These are phyloP conservation scores for Pangasius sanitwongsei DNA, from an alignment of 2,797 vertebrate species.

Conservation along the genomic window DNA sequence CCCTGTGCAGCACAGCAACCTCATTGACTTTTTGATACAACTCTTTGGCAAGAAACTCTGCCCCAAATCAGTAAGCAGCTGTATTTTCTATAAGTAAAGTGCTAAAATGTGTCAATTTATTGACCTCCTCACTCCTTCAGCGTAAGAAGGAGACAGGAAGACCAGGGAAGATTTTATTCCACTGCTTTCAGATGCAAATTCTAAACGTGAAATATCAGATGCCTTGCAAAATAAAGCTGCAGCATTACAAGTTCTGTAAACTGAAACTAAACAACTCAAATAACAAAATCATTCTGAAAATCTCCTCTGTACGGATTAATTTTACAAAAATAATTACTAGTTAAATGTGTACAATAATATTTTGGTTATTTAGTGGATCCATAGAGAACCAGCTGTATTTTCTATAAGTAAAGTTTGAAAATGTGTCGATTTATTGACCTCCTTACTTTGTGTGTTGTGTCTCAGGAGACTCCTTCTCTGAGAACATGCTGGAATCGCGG, in stretches of 20 bases:
- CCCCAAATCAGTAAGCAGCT: slow-evolving; percentile 72
- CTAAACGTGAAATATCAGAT: background rate
- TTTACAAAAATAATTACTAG: background rate
- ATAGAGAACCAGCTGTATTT: background rate
- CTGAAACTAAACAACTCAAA: background rate
- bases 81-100: no score
- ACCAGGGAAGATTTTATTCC: no score
- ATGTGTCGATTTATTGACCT: background rate
- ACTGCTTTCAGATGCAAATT: background rate
- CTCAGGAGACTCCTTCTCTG: slow-evolving; percentile 80
- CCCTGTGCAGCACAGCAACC: slow-evolving; percentile 67
- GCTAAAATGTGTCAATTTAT: background rate
- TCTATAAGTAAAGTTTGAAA: background rate
- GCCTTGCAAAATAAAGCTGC: background rate
- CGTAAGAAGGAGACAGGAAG: no score
- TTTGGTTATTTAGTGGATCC: background rate
- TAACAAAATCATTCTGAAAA: no score
- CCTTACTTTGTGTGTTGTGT: background rate
- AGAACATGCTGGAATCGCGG: slow-evolving; percentile 77
- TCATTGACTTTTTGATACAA: slow-evolving; percentile 70
- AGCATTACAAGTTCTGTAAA: background rate
- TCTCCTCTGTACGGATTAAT: background rate
- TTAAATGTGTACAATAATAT: background rate
- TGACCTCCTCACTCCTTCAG: background rate
- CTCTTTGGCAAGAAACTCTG: slow-evolving; percentile 76